Percentiles rank a stretch among this genome's conserved stretches.
Evolutionary conservation across 2,113 vertebrate species (phyloP).

Genomic region (Eulemur rufifrons): DNA sequence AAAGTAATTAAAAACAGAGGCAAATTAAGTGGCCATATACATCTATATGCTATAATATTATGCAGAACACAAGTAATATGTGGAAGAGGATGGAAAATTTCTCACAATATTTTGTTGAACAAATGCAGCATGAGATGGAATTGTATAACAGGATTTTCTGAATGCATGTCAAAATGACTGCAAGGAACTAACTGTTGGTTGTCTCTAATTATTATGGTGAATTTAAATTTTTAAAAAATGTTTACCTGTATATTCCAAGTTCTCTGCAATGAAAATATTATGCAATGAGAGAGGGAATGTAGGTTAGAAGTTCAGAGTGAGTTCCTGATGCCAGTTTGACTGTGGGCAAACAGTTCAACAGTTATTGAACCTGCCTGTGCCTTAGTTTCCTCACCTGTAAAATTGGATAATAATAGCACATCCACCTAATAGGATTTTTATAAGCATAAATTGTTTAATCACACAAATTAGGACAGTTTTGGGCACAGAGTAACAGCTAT

Average conservation of each 20-base stretch:
- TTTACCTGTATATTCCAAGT: neutral
- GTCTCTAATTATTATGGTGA: neutral
- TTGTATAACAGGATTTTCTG: neutral
- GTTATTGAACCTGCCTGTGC: neutral
- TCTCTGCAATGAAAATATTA: neutral
- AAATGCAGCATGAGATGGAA: neutral
- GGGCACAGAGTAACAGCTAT: neutral
- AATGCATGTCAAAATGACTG: neutral
- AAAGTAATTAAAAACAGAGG: slow-evolving; percentile 20
- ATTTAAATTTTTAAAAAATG: neutral
- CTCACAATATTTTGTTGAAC: neutral
- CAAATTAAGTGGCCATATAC: neutral
- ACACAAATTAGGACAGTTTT: neutral
- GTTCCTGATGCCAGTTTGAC: neutral
- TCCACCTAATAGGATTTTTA: neutral
- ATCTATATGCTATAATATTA: neutral
- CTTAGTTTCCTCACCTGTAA: neutral
- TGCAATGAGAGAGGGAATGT: neutral
- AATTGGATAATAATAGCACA: neutral
- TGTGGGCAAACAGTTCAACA: neutral
- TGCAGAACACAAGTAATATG: neutral
- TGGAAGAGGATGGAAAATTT: neutral
- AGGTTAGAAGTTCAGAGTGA: neutral
- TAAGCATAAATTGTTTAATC: neutral
- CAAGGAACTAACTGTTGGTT: neutral